Conservation (phyloP, 2,888 invertebrate species). For the Acrobasis repandana region DNA sequence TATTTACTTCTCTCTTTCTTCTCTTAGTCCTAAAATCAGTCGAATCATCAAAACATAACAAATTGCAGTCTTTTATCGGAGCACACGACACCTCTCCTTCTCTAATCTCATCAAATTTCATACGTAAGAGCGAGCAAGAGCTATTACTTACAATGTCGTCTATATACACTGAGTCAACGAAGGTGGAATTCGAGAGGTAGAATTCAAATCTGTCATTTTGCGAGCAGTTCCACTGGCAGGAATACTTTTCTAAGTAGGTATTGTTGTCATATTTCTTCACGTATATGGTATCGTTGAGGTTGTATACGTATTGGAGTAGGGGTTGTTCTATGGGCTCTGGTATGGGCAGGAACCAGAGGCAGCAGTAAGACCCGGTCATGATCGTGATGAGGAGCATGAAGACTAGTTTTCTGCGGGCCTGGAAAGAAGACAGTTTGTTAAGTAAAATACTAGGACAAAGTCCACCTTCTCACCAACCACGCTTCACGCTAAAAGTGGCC, state of each 20-base stretch:
- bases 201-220: slow-evolving; percentile 49
- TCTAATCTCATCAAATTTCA: slow-evolving; percentile 53
- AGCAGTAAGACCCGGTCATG: slow-evolving; percentile 87
- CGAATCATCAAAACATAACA: slow-evolving; percentile 62
- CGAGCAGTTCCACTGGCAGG: slow-evolving; percentile 68
- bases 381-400: slow-evolving; percentile 85
- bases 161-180: slow-evolving; percentile 58
- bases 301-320: slow-evolving; percentile 55
- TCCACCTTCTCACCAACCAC: no score
- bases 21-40: slow-evolving; percentile 33
- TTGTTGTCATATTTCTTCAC: slow-evolving; percentile 45
- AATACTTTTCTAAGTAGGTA: slow-evolving; percentile 54
- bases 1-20: slow-evolving; percentile 37
- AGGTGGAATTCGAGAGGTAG: slow-evolving; percentile 58
- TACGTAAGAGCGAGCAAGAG: slow-evolving; percentile 60
- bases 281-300: slow-evolving; percentile 64
- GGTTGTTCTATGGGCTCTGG: slow-evolving; percentile 44
- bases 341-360: slow-evolving; percentile 85
- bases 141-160: slow-evolving; percentile 50
- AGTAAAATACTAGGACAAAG: slow-evolving; percentile 5
- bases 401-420: slow-evolving; percentile 86
- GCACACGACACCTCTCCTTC: slow-evolving; percentile 54
- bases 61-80: slow-evolving; percentile 56
- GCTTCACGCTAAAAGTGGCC: no score
- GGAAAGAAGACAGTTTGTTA: slow-evolving; percentile 39